These are phyloP conservation scores for Andrena haemorrhoa DNA, from an alignment of 2,888 invertebrate genomes.

Conservation along the genomic window DNA sequence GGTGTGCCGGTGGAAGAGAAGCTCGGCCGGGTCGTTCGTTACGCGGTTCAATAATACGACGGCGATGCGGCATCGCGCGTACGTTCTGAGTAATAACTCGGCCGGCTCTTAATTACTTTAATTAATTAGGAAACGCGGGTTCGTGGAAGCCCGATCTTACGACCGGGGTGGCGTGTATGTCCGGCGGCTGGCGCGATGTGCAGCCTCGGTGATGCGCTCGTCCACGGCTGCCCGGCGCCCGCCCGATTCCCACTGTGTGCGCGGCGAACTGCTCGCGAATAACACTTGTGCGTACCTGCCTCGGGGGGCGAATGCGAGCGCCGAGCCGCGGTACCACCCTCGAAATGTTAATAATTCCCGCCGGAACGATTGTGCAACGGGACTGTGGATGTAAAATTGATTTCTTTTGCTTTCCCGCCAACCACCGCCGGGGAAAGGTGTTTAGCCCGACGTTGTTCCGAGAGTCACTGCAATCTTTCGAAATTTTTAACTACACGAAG, in stretches of 20 bases:
- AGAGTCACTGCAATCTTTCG: background rate
- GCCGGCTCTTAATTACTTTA: constrained; percentile 81
- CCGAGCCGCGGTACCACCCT: constrained; percentile 33
- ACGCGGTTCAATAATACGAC: constrained; percentile 73
- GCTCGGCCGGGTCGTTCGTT: constrained; percentile 63
- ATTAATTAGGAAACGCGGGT: constrained; percentile 82
- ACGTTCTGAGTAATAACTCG: constrained; percentile 79
- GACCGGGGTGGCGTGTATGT: constrained; percentile 75
- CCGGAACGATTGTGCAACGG: constrained; percentile 50
- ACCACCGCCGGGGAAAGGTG: background rate
- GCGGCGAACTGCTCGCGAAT: constrained; percentile 19
- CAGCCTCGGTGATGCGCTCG: constrained; percentile 27
- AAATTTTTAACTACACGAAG: too few species aligned
- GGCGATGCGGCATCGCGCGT: constrained; percentile 64
- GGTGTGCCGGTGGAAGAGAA: constrained; percentile 49
- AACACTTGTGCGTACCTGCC: constrained; percentile 7
- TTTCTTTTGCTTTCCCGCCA: constrained; percentile 42
- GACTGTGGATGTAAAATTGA: constrained; percentile 46
- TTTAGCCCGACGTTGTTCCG: background rate
- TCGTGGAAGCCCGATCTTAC: constrained; percentile 81
- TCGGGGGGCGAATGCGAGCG: constrained; percentile 15
- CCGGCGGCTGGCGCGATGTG: constrained; percentile 32
- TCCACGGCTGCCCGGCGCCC: background rate
- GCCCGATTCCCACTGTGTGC: background rate
- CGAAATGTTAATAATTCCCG: constrained; percentile 66